These are phyloP conservation scores for Nasonia giraulti DNA, from an alignment of 1,140 invertebrate species.

Conservation along the genomic window DNA sequence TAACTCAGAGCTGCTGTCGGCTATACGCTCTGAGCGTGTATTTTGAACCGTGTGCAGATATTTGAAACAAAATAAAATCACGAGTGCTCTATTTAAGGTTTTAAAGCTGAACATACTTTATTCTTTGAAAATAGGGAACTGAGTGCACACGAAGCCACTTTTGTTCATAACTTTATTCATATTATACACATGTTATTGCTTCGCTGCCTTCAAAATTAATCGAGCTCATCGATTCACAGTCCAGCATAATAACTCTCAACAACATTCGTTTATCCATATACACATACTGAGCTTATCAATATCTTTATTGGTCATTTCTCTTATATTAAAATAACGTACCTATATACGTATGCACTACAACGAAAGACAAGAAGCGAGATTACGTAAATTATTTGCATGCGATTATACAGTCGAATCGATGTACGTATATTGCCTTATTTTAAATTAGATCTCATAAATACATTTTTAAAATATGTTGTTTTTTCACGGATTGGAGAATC, in stretches of 20 bases:
- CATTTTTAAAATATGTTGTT: not conserved
- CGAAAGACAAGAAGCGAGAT: not conserved
- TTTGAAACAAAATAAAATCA: not conserved
- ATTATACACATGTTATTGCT: conserved; percentile 6
- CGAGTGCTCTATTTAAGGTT: not conserved
- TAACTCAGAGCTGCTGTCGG: not conserved
- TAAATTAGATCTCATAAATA: not conserved
- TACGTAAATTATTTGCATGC: not conserved
- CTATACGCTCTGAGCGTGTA: not conserved
- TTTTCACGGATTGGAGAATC: not conserved
- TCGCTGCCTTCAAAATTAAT: not conserved
- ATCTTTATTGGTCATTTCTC: conserved; percentile 12
- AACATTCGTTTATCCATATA: not conserved
- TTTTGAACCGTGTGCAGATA: not conserved
- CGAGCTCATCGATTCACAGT: not conserved
- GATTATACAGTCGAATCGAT: not conserved
- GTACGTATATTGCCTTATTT: not conserved
- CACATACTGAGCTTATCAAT: not conserved
- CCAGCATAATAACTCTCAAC: not conserved
- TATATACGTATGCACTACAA: not conserved
- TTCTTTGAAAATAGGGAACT: too few relatives aligned
- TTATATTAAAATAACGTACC: not conserved
- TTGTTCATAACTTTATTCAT: conserved; percentile 2
- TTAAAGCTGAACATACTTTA: too few relatives aligned
- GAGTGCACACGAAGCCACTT: not conserved